Percentiles rank a stretch among this genome's conserved stretches.
phyloP scores from a whole-genome alignment of 2,113 vertebrate species.

The Fregata magnificens region DNA sequence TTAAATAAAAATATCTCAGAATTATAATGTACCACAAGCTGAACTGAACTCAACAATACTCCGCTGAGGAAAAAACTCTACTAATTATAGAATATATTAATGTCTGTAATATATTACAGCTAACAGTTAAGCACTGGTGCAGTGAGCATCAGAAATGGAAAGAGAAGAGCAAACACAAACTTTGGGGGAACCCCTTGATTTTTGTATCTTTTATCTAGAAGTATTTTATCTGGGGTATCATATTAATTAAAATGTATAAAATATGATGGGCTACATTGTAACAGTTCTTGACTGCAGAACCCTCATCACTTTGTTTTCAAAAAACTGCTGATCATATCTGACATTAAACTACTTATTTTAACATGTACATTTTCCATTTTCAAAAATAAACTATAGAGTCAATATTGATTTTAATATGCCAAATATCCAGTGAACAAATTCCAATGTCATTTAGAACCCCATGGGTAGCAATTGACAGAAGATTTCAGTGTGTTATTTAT shows the following conservation, averaged over 20 bases:
- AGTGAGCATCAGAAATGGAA: neutral
- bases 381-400: neutral
- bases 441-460: neutral
- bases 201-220: neutral
- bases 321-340: neutral
- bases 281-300: neutral
- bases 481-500: neutral
- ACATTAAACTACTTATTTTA: neutral
- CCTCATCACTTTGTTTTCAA: neutral
- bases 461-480: neutral
- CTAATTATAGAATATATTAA: neutral
- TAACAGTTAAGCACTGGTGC: neutral
- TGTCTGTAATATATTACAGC: neutral
- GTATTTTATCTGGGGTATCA: neutral
- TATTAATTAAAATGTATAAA: neutral
- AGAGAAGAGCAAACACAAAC: neutral
- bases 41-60: neutral
- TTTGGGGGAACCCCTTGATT: neutral
- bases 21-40: neutral
- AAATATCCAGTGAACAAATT: neutral
- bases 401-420: neutral
- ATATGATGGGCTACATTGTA: neutral
- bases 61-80: neutral
- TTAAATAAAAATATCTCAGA: neutral
- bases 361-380: neutral